Percentiles rank a stretch among this genome's conserved stretches.
Conservation (phyloP, 2,888 invertebrate species). For the Drosophila kokeensis region DNA sequence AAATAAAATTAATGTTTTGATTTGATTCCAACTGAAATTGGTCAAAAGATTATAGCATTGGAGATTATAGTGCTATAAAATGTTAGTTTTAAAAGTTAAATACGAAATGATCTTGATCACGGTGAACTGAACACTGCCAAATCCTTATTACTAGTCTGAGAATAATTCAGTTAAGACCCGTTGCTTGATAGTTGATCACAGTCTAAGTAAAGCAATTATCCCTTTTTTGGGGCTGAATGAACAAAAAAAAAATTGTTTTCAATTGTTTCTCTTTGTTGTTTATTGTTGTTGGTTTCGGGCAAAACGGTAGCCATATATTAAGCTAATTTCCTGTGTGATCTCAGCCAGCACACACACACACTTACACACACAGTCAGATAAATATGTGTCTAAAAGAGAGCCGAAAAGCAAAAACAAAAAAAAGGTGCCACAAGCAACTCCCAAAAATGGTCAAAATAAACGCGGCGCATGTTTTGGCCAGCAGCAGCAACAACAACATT, state of each 20-base stretch:
- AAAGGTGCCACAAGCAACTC: slow-evolving; percentile 45
- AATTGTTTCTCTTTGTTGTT: slow-evolving; percentile 13
- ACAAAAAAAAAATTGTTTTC: not conserved
- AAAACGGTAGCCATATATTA: slow-evolving; percentile 52
- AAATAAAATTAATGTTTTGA: not conserved
- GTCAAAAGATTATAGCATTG: not conserved
- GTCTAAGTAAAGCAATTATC: not conserved
- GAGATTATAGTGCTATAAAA: not conserved
- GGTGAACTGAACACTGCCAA: not conserved
- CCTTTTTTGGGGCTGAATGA: not conserved
- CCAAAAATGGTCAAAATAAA: slow-evolving; percentile 72
- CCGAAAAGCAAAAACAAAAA: slow-evolving; percentile 44
- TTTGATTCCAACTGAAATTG: not conserved
- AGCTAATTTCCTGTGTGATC: slow-evolving; percentile 76
- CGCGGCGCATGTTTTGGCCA: slow-evolving; percentile 45
- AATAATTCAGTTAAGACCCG: not conserved
- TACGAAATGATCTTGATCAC: not conserved
- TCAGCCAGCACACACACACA: slow-evolving; percentile 40
- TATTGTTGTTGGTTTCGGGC: slow-evolving; percentile 30
- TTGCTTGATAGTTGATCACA: not conserved
- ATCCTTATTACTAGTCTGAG: not conserved
- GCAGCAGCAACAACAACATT: slow-evolving; percentile 33
- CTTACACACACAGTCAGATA: slow-evolving; percentile 20
- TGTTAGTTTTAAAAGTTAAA: not conserved
- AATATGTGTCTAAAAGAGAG: slow-evolving; percentile 32